Conservation (phyloP, 2,797 vertebrate genomes). For the Kryptolebias ocellatus region DNA sequence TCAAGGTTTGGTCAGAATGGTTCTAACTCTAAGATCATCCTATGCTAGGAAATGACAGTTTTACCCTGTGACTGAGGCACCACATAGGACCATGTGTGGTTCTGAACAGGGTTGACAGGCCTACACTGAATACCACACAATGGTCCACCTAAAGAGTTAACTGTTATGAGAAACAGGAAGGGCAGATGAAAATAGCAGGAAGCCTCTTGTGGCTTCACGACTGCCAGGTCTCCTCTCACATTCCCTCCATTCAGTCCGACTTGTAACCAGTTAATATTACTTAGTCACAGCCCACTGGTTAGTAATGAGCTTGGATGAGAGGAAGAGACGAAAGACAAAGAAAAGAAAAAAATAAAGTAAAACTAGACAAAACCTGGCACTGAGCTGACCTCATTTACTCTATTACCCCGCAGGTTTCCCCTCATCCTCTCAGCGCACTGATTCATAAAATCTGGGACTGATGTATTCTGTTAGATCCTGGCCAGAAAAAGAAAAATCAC, state of each 20-base stretch:
- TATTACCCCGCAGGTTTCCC: slow-evolving; percentile 55
- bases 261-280: slow-evolving; percentile 52
- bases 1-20: no score
- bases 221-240: slow-evolving; percentile 31
- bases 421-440: slow-evolving; percentile 37
- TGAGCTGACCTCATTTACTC: slow-evolving; percentile 56
- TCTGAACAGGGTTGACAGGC: slow-evolving; percentile 1
- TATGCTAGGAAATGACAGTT: no score
- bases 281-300: slow-evolving; percentile 46
- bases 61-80: no score
- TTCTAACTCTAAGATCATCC: no score
- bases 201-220: slow-evolving; percentile 20
- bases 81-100: no score
- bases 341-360: slow-evolving; percentile 1
- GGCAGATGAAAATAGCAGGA: slow-evolving; percentile 36
- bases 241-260: slow-evolving; percentile 27
- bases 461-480: slow-evolving; percentile 56
- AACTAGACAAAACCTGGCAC: background rate
- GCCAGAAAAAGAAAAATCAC: slow-evolving; percentile 6
- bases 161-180: slow-evolving; percentile 6
- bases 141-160: slow-evolving; percentile 18
- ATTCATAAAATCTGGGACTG: slow-evolving; percentile 53
- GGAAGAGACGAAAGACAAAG: slow-evolving; percentile 1
- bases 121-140: no score
- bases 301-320: slow-evolving; percentile 39